Percentiles rank a stretch among this genome's conserved stretches.
Evolutionary conservation across 2,113 vertebrate genomes (phyloP).

Genomic region (Nothobranchius furzeri): DNA sequence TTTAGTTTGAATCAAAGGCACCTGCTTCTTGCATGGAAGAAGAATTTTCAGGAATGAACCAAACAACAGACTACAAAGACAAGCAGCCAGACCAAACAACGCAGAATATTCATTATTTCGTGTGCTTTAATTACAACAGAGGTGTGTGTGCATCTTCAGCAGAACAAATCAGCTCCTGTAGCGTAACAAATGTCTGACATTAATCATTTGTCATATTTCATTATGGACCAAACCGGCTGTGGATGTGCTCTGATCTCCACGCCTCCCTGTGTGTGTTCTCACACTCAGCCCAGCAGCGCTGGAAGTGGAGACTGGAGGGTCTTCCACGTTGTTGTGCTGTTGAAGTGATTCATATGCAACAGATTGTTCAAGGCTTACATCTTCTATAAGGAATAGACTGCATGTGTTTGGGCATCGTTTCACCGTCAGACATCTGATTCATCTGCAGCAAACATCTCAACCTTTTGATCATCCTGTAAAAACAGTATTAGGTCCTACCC

Average conservation of each 20-base stretch:
- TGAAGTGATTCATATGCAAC: neutral
- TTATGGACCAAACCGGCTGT: slow-evolving; percentile 55
- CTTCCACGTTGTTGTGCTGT: neutral
- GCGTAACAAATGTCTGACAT: slow-evolving; percentile 70
- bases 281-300: neutral
- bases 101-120: slow-evolving; percentile 72
- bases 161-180: slow-evolving; percentile 71
- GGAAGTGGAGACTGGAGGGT: neutral
- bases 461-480: no score
- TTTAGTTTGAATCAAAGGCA: slow-evolving; percentile 50
- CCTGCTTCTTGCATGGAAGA: slow-evolving; percentile 51
- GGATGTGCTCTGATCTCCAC: slow-evolving; percentile 58
- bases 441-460: no score
- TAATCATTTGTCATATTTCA: slow-evolving; percentile 73
- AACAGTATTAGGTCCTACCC: no score
- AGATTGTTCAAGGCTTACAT: no score
- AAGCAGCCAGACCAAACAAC: slow-evolving; percentile 60
- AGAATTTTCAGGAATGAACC: slow-evolving; percentile 50
- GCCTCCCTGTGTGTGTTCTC: slow-evolving; percentile 34
- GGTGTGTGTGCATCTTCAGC: slow-evolving; percentile 47
- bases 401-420: no score
- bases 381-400: no score
- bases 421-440: no score
- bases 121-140: slow-evolving; percentile 74
- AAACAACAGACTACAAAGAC: slow-evolving; percentile 63